Base-by-base conservation (phyloP, 2,113 vertebrate species). In the Amblyopsis rosae region DNA sequence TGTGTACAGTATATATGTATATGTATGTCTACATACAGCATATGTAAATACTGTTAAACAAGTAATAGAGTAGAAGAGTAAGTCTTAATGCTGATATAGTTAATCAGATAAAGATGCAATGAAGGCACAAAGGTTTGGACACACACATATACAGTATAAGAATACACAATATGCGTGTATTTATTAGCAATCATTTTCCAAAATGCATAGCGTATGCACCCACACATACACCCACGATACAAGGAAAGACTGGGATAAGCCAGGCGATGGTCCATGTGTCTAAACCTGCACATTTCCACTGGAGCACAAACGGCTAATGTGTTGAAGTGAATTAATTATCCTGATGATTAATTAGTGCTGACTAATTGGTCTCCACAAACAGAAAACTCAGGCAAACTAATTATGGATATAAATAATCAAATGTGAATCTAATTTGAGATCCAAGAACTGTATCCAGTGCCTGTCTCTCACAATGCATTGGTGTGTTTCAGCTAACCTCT, bases 311-410 rank as follows among this genome's bases (percentile, higher is more conserved):
- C 33, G 33, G 16, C 55, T 19, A 62, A 67, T 35, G 19, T 69
- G 48, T 10, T 46, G 15, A 66, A 7, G 71, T 53, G 9, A 60
- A 65, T 57, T 62, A 16, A 78, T 78, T 65, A 57, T 45, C 71
- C 76, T 81, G 62, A 73, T 81, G 57, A 73, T 73, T 62, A 67
- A 80, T 79, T 80, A 64, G 68, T 15, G 11, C 15, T 62, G 17
- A 58, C 59, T 68, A 45, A 67, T 73, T 75, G 9, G 66, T 65
- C 62, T 70, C 58, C 56, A 49, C 54, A 62, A 73, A 51, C 26
- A 76, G 9, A 59, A 59, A 59, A 66, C 55, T 61, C 45, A 16
- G 17, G 66, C 19, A 64, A 65, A 59, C 72, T 49, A 63, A 79
- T 50, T 15, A 73, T 3, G 68, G 47, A 70, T 49, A 16, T 72